A percentile compares a stretch with the other conserved stretches of the same genome.
Conservation (phyloP, 1,140 invertebrate species). For the Ips nitidus region DNA sequence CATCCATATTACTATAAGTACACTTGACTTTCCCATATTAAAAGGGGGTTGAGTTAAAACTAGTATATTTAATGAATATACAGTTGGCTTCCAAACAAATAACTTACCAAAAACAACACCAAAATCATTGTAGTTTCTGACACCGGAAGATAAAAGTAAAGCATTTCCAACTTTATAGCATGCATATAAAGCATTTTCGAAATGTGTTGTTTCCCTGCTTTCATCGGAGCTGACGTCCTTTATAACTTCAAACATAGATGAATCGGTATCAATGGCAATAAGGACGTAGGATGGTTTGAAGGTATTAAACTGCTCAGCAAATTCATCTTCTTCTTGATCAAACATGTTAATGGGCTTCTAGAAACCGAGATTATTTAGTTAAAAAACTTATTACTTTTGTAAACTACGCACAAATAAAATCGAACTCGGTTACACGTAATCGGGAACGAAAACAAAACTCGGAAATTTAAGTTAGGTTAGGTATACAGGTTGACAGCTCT, state of each 20-base stretch:
- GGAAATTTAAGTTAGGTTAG: no score
- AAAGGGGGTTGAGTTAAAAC: not conserved
- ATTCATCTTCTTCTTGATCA: no score
- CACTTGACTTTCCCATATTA: no score
- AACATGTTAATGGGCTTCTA: no score
- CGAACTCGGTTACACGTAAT: no score
- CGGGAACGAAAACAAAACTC: no score
- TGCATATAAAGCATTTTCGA: constrained; percentile 24
- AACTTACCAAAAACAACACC: constrained; percentile 20
- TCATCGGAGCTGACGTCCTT: constrained; percentile 16
- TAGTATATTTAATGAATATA: not conserved
- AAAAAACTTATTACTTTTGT: no score
- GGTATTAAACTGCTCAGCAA: not conserved
- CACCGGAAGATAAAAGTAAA: constrained; percentile 11
- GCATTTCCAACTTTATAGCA: constrained; percentile 30
- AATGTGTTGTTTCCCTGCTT: constrained; percentile 4
- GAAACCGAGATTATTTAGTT: no score
- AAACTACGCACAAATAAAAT: no score
- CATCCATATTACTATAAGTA: no score
- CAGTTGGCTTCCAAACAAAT: not conserved
- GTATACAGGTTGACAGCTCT: no score
- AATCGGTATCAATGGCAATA: constrained; percentile 32
- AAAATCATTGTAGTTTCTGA: constrained; percentile 26
- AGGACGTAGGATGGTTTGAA: constrained; percentile 37
- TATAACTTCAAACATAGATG: constrained; percentile 34